Base-by-base conservation (phyloP, 2,888 invertebrate species). In the Temnothorax unifasciatus region DNA sequence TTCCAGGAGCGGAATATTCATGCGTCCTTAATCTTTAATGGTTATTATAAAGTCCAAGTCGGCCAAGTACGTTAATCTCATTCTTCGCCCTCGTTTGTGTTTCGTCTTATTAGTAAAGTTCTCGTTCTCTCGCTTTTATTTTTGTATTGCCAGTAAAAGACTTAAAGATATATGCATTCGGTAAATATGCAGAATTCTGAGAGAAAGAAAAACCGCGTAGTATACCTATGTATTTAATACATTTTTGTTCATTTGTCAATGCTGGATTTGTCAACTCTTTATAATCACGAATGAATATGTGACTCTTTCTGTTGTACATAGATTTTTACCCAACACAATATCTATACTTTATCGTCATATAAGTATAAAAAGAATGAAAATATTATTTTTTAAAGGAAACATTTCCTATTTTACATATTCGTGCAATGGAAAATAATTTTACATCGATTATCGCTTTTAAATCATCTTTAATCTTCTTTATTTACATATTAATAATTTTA, bases 21-120 rank as follows among this genome's bases (percentile, higher is more conserved):
- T 44, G 74, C 44, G 18, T 50, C 11, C 50, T 75, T 63, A 63
- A 63, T 71, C 25, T 54, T 41, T 41, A 15, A 18, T 54, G n/a
- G 25, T 54, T 21, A 54, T 52, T 41, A n/a, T 52, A 18, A 66
- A 52, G 21, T 25, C 25, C 38, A 18, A 66, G 47, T 74, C 29
- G 44, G 13, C 29, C 6, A 64, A 38, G 21, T 50, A 18, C 64
- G 8, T 38, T 64, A 52, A 66, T 76, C 50, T 50, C 18, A 41
- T 25, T 50, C 41, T 64, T 47, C 34, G 13, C 18, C 9, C 50
- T 41, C 18, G 34, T 38, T 18, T n/a, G 6, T 61, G 25, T 61
- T 61, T 63, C 15, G 2, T 25, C 3, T 75, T 54, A 25, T 41
- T 25, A 66, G 13, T 21, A 25, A 54, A 34, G n/a, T 34, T 34